Evolutionary conservation across 2,888 invertebrate genomes (phyloP), one percentile per base, ranked within the genome.

Genomic region (Cheilosia urbana): DNA sequence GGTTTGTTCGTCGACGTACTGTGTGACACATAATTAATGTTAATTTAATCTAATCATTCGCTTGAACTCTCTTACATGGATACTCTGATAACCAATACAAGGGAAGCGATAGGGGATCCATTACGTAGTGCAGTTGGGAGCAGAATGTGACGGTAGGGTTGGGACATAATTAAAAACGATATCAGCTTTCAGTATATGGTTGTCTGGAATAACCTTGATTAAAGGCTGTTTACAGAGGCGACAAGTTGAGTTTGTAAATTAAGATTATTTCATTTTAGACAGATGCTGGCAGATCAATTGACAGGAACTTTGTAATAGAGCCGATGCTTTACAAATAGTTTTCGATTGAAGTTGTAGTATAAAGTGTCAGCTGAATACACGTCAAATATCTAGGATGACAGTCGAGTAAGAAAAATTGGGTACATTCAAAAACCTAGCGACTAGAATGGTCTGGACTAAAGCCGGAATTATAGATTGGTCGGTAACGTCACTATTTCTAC

Each of bases 41-140:
- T 81, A 85, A 85, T 85, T 81, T 85, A 81, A 85, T 85, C 84
- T 85, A 76, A 85, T 85, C 84, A 80, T 58, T 83, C 11, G 72
- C 30, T 62, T 85, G 71, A 81, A 76, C 71, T 75, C 69, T 65
- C 71, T 71, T 51, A 42, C 15, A 51, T 40, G 55, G 62, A 58
- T 51, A 63, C 55, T 49, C 30, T 30, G 30, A 30, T 85, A 85
- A 85, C 71, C 45, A 65, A 72, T 40, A 60, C 79, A 57, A 82
- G 17, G 37, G 53, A 45, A 58, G 11, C 37, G 27, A 40, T 49
- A 37, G 71, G 69, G 65, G 68, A 80, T 65, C 58, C 51, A 71
- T 63, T 57, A 72, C 55, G 69, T 58, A 79, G 58, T 73, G 19
- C 24, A 19, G 34, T 0, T 9, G 55, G 42, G 42, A 24, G 2